Evolutionary conservation across 2,113 vertebrate species (phyloP), one percentile per base, ranked within the genome.

Genomic region (Ammodytes dubius): DNA sequence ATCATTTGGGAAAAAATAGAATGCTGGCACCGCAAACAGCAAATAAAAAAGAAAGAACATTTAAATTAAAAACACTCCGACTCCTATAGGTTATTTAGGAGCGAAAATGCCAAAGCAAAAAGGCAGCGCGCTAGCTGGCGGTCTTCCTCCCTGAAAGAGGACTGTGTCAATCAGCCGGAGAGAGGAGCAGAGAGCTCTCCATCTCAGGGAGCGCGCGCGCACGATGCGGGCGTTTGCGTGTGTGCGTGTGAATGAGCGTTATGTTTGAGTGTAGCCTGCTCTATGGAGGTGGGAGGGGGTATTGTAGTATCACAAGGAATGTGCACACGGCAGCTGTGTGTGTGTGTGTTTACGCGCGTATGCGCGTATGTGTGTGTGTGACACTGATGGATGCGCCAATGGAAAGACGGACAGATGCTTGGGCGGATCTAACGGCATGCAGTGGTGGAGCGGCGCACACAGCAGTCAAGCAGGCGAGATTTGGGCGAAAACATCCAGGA

Each of bases 361-460:
- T 56, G 52, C 40, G 49, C 61, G 76, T 67, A 50, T 81, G 76
- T 84, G 70, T 82, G 88, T 86, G 91, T 74, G 94, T 95, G 97
- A 97, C 97, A 97, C 96, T 97, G 97, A 97, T 96, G 96, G 97
- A 97, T 97, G 96, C 96, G 94, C 96, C 96, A 95, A 95, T 96
- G 97, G 97, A 95, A 90, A 97, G 97, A 97, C 96, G 93, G 98
- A 96, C 97, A 98, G 97, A 98, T 98, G 97, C 96, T 97, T 91
- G 97, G 98, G 98, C 96, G 97, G 97, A 96, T 96, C 96, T 95
- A 96, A 95, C 95, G 87, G 96, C 92, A 92, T 88, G 92, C 93
- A 85, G 95, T 83, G 94, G 94, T 89, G 87, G 90, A 92, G 93
- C 94, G 70, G 93, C 83, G 76, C 92, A 79, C 91, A 91, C 91